phyloP scores from a whole-genome alignment of 2,113 vertebrate species.

The Dipodomys stephensi region DNA sequence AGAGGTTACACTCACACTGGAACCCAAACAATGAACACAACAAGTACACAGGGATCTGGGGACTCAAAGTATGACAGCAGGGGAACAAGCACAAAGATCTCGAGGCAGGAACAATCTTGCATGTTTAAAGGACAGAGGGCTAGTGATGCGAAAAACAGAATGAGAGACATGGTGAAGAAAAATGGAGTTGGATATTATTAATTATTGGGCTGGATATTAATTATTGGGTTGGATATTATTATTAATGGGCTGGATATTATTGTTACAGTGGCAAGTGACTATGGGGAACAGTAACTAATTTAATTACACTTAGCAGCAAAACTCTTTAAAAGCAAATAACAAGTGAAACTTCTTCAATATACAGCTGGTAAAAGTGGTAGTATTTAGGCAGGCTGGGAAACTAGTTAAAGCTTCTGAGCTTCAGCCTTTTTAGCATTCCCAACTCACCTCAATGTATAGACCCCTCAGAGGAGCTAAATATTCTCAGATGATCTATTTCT shows the following conservation, averaged over 20 bases:
- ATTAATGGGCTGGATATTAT: background rate
- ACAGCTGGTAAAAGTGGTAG: background rate
- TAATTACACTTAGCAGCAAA: background rate
- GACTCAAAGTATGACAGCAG: background rate
- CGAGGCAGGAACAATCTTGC: background rate
- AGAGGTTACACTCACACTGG: background rate
- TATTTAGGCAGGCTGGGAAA: background rate
- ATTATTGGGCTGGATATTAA: background rate
- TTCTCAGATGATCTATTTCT: background rate
- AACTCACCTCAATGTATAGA: background rate
- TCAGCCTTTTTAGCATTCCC: background rate
- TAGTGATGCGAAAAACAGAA: background rate
- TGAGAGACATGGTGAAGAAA: background rate
- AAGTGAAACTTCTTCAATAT: background rate
- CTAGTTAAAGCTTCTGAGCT: background rate
- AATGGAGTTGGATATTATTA: background rate
- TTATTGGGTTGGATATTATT: too few relatives aligned
- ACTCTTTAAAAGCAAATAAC: constrained; percentile 2
- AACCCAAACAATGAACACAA: background rate
- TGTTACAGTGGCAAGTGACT: background rate
- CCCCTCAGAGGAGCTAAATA: background rate
- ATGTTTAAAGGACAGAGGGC: background rate
- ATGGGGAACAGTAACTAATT: too few relatives aligned
- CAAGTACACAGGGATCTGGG: background rate
- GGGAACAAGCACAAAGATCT: background rate